Conservation (phyloP, 2,888 invertebrate species). For the Latheticus oryzae region DNA sequence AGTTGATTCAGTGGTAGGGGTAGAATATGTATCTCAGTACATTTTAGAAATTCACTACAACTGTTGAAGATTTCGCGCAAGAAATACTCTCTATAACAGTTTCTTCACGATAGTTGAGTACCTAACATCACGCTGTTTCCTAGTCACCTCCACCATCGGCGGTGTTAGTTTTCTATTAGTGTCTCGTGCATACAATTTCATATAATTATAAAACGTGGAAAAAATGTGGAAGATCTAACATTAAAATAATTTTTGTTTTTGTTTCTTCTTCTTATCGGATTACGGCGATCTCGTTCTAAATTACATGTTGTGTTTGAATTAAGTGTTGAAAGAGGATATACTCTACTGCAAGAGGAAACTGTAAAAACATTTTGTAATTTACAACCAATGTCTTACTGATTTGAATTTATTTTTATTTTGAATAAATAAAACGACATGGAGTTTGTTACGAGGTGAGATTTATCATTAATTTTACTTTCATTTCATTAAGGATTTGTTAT, state of each 20-base stretch:
- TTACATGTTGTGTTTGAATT: constrained; percentile 43
- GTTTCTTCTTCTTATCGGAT: too few species aligned
- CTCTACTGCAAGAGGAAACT: constrained; percentile 49
- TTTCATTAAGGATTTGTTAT: constrained; percentile 39
- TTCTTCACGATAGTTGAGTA: constrained; percentile 36
- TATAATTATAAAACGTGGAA: too few species aligned
- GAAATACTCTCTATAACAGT: constrained; percentile 40
- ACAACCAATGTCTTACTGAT: constrained; percentile 44
- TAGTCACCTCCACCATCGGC: constrained; percentile 24
- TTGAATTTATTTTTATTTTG: too few species aligned
- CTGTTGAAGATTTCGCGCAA: constrained; percentile 44
- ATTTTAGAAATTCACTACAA: constrained; percentile 52
- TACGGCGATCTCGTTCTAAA: constrained; percentile 27
- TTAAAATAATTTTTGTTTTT: too few species aligned
- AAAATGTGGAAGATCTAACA: constrained; percentile 32
- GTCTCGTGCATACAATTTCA: constrained; percentile 24
- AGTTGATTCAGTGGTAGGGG: constrained; percentile 49
- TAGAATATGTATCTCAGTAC: constrained; percentile 54
- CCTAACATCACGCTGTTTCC: constrained; percentile 20
- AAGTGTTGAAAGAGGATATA: constrained; percentile 50
- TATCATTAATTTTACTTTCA: constrained; percentile 31
- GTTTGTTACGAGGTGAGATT: constrained; percentile 32
- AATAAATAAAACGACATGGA: constrained; percentile 40
- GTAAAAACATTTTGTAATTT: constrained; percentile 48
- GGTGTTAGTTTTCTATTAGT: constrained; percentile 20